Evolutionary conservation across 2,113 vertebrate genomes (phyloP).

Genomic region (Rhinoderma darwinii): DNA sequence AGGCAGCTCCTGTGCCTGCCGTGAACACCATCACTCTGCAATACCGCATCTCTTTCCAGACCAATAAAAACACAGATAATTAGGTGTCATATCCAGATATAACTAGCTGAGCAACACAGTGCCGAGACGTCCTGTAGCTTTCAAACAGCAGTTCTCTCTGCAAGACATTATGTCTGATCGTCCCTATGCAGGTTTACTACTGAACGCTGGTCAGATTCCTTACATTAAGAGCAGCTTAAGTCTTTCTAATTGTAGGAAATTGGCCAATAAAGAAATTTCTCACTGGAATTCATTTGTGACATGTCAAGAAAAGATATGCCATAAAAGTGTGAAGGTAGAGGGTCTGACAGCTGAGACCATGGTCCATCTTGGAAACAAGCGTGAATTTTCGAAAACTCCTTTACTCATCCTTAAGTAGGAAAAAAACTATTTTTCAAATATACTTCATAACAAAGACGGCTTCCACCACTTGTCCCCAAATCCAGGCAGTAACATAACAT

Average conservation of each 20-base stretch:
- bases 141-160: constrained; percentile 12
- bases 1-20: constrained; percentile 10
- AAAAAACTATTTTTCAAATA: no score
- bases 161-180: neutral
- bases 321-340: neutral
- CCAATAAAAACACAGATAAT: constrained; percentile 57
- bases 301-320: neutral
- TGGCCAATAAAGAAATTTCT: neutral
- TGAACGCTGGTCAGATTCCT: neutral
- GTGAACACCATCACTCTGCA: constrained; percentile 29
- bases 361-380: no score
- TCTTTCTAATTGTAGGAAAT: neutral
- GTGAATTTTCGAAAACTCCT: no score
- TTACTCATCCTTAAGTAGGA: no score
- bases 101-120: constrained; percentile 29
- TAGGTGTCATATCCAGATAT: constrained; percentile 53
- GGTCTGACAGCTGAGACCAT: neutral
- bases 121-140: constrained; percentile 3
- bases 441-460: no score
- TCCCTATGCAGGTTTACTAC: neutral
- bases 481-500: no score
- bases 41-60: constrained; percentile 45
- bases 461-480: no score
- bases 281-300: neutral
- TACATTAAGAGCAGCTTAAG: neutral